Conservation (phyloP, 2,113 vertebrate species). For the Leptodactylus fuscus region DNA sequence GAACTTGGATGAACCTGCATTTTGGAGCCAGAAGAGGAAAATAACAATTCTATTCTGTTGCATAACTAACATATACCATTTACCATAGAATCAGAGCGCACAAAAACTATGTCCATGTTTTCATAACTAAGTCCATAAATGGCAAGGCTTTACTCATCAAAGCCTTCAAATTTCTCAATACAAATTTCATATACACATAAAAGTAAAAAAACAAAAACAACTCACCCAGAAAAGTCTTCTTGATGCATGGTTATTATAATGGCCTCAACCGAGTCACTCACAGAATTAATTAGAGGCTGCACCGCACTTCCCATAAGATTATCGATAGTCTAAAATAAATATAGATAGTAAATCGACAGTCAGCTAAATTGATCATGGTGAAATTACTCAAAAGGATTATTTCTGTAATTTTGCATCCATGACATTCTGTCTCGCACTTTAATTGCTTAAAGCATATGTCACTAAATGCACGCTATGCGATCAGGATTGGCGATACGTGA, state of each 20-base stretch:
- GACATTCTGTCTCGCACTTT: no score
- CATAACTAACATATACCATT: not conserved
- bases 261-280: slow-evolving; percentile 93
- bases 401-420: no score
- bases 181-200: not conserved
- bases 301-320: slow-evolving; percentile 89
- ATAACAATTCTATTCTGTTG: no score
- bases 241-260: slow-evolving; percentile 98
- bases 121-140: not conserved
- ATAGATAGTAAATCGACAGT: no score
- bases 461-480: no score
- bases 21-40: no score
- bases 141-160: not conserved
- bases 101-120: not conserved
- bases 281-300: slow-evolving; percentile 90
- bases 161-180: not conserved
- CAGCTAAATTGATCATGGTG: no score
- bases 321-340: slow-evolving; percentile 79
- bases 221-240: slow-evolving; percentile 95
- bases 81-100: not conserved
- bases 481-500: no score
- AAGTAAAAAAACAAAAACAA: not conserved
- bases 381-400: no score
- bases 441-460: no score
- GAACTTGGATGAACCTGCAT: no score